phyloP scores from a whole-genome alignment of 2,888 invertebrate genomes.

The Temnothorax rugatulus region DNA sequence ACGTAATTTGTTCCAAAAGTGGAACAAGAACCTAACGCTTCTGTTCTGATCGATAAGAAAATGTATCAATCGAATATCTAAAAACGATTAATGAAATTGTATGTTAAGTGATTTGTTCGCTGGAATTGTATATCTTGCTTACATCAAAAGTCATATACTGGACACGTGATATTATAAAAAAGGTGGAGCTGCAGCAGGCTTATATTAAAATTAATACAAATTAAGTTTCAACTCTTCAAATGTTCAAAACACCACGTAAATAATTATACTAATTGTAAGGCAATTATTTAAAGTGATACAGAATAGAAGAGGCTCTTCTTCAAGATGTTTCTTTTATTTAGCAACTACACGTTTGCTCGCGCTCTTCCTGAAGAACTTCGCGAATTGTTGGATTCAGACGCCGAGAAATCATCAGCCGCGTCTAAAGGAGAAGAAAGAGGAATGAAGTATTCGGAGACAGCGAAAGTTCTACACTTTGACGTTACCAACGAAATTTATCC shows the following conservation, averaged over 20 bases:
- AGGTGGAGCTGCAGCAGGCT: background rate
- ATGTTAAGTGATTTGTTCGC: constrained; percentile 37
- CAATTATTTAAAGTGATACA: background rate
- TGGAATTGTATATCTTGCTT: background rate
- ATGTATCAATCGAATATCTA: constrained; percentile 15
- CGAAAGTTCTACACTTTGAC: constrained; percentile 38
- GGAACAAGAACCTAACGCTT: background rate
- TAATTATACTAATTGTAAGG: background rate
- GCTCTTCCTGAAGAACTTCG: background rate
- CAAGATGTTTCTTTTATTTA: background rate
- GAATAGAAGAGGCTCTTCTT: background rate
- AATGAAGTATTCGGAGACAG: constrained; percentile 32
- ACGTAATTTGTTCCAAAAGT: constrained; percentile 39
- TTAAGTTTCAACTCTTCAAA: background rate
- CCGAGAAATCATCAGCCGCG: constrained; percentile 15
- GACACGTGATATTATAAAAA: constrained; percentile 10
- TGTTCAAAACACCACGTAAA: background rate
- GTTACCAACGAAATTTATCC: constrained; percentile 48
- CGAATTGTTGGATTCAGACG: constrained; percentile 15
- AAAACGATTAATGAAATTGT: constrained; percentile 26
- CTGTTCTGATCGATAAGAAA: constrained; percentile 21
- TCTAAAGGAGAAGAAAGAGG: background rate
- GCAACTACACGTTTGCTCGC: background rate
- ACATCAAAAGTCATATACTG: background rate
- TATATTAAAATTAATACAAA: background rate